Evolutionary conservation across 1,140 invertebrate species (phyloP), one percentile per base, ranked within the genome.

Genomic region (Trichonephila clavipes): DNA sequence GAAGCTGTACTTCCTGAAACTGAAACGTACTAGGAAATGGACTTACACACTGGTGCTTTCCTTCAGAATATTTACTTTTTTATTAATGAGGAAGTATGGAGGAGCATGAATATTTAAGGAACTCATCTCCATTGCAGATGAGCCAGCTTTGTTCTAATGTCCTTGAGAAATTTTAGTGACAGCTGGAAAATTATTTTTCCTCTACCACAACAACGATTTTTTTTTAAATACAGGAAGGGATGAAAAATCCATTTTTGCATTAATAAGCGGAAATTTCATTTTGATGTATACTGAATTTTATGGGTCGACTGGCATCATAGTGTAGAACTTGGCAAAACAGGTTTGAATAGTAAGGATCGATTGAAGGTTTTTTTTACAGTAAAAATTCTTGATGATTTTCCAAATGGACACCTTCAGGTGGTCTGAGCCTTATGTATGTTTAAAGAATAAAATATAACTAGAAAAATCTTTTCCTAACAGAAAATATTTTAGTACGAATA

Each of bases 221-320:
- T 69, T 69, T 69, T 69, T 69, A 69, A 69, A 69, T 69, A 69
- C 64, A 69, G 64, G 64, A 69, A 69, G 64, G 24, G 64, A 69
- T 24, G 24, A 24, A 21, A 24, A 69, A 24, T 69, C n/a, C 24
- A n/a, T 69, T 69, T 69, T 69, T 69, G 64, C 64, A 69, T 69
- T n/a, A n/a, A 24, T 12, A 24, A 28, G 64, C n/a, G 24, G n/a
- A 69, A 69, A 24, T 69, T 69, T 69, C 21, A 69, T 69, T 69
- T 69, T 6, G 8, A 10, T 69, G n/a, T 28, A 28, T 7, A n/a
- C 5, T 24, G 64, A 69, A 69, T 28, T 66, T 69, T 69, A 69
- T 69, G 64, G n/a, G 64, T n/a, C 64, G 24, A 24, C 8, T 69
- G n/a, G n/a, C 24, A n/a, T 24, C 64, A 69, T 24, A 69, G 21